phyloP scores from a whole-genome alignment of 2,888 invertebrate species.

The Syrista parreyssii region DNA sequence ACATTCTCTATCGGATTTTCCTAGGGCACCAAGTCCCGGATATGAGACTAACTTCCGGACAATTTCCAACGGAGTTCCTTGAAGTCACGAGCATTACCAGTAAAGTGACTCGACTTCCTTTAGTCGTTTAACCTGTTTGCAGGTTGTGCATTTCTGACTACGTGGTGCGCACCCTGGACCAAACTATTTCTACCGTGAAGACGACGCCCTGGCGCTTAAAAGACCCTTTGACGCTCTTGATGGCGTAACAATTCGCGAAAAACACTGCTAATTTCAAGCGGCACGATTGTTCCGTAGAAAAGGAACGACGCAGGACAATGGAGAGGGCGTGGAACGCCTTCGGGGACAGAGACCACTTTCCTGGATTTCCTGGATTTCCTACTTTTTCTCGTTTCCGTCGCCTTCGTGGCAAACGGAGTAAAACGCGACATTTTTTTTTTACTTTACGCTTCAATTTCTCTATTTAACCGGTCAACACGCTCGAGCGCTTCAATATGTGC shows the following conservation, averaged over 20 bases:
- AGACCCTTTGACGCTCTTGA: background rate
- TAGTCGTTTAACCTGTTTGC: background rate
- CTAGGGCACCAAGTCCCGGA: background rate
- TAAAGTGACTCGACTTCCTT: background rate
- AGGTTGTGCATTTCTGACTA: background rate
- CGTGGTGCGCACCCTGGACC: background rate
- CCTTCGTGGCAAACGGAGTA: background rate
- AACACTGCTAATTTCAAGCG: background rate
- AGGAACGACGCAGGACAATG: background rate
- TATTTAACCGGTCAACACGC: background rate
- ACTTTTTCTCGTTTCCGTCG: background rate
- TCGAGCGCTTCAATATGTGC: background rate
- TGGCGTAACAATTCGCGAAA: background rate
- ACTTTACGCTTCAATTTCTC: background rate
- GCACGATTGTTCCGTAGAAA: background rate
- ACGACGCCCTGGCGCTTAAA: background rate
- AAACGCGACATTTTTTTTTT: constrained; percentile 5
- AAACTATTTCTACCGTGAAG: background rate
- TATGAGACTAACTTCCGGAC: background rate
- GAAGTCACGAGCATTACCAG: background rate
- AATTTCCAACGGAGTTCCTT: background rate
- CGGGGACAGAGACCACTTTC: background rate
- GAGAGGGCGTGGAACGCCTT: background rate
- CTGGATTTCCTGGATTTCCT: background rate
- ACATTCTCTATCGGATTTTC: background rate